These are phyloP conservation scores for Spea hammondii DNA, from an alignment of 2,797 vertebrate species.

Conservation along the genomic window DNA sequence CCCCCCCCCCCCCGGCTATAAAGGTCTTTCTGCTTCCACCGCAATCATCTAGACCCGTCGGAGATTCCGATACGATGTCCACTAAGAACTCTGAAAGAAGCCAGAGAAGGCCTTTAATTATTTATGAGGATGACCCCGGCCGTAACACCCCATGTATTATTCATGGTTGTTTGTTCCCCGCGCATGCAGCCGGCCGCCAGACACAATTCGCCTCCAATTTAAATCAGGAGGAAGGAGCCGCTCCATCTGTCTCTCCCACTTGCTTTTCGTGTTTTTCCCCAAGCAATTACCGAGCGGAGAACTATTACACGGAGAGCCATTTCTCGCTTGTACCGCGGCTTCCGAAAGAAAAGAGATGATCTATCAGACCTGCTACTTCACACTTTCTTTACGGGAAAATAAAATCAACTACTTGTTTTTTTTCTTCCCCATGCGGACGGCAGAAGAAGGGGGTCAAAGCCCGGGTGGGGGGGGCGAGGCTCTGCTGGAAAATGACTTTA, in stretches of 20 bases:
- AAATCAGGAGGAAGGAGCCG: conserved; percentile 12
- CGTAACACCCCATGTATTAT: conserved; percentile 38
- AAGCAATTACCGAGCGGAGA: conserved; percentile 33
- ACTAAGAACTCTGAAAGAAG: conserved; percentile 3
- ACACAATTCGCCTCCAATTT: conserved; percentile 45
- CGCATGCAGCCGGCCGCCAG: conserved; percentile 14
- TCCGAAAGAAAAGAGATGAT: background rate
- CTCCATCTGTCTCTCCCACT: conserved; percentile 41
- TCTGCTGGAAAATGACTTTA: no score
- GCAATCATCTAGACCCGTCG: conserved; percentile 23
- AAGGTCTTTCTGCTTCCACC: background rate
- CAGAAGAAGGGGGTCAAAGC: no score
- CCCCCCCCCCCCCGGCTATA: no score
- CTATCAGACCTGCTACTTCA: background rate
- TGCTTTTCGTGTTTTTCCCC: conserved; percentile 24
- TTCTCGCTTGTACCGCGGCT: background rate
- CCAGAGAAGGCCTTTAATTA: conserved; percentile 33
- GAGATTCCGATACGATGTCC: background rate
- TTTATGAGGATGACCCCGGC: conserved; percentile 46
- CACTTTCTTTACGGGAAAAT: background rate
- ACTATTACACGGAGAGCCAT: background rate
- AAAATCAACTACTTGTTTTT: no score
- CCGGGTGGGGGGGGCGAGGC: no score
- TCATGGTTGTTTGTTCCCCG: conserved; percentile 41
- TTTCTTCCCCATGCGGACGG: no score